Conservation (phyloP, 2,888 invertebrate genomes). For the Pinctada fucata region DNA sequence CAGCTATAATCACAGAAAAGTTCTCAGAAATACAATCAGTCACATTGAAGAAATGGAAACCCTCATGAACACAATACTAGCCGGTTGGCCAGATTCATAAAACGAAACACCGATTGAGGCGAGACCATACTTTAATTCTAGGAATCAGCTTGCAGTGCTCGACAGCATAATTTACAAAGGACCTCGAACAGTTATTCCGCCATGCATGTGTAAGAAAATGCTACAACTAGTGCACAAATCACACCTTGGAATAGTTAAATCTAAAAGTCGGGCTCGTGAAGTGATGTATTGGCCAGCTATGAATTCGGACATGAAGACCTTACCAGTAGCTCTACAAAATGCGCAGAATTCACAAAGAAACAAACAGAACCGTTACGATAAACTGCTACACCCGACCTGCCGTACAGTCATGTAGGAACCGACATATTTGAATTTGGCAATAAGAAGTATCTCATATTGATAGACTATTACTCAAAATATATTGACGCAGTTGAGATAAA, state of each 20-base stretch:
- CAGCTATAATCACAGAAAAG: neutral
- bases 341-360: conserved; percentile 45
- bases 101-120: conserved; percentile 33
- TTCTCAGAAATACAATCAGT: neutral
- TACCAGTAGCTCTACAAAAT: conserved; percentile 38
- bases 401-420: conserved; percentile 40
- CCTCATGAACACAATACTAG: neutral
- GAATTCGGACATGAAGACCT: conserved; percentile 28
- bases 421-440: conserved; percentile 46
- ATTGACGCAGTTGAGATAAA: conserved; percentile 41
- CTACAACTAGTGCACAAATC: conserved; percentile 7
- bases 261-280: conserved; percentile 44
- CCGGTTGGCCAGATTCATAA: conserved; percentile 3
- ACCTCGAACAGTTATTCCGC: neutral
- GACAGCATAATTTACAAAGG: conserved; percentile 28
- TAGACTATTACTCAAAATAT: conserved; percentile 26
- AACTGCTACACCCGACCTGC: conserved; percentile 45
- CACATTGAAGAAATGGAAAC: neutral
- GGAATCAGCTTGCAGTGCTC: neutral
- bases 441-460: conserved; percentile 42
- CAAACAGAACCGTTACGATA: conserved; percentile 44
- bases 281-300: conserved; percentile 45
- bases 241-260: conserved; percentile 47
- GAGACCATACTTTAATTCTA: conserved; percentile 35
- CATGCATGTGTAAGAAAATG: neutral